Base-by-base conservation (phyloP, 2,888 invertebrate genomes). In the Sericinus montela region DNA sequence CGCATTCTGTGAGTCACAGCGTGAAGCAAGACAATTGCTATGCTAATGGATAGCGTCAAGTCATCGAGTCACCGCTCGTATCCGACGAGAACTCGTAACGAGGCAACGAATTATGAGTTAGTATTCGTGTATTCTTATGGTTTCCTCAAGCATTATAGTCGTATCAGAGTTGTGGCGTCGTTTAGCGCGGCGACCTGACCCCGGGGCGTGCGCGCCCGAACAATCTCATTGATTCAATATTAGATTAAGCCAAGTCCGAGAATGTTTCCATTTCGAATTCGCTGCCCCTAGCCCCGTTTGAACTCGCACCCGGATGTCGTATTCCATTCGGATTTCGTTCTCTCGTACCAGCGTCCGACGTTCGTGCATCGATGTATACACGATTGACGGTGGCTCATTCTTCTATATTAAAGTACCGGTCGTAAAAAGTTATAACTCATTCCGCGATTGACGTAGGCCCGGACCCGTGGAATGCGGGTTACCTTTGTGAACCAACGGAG, bases 221-320 rank as follows among this genome's bases (percentile, higher is more conserved):
- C 78, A 76, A 83, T 82, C 69, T 69, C 74, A 75, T 78, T 78
- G 84, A 84, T 84, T 73, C 74, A 67, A 76, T 77, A 69, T 66
- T 59, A 81, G 85, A 85, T 85, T 80, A 82, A 79, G 72, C 73
- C 59, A 71, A 72, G 70, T 71, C 71, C 72, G 69, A 75, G 73
- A 75, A 83, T 76, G 80, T 79, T 77, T 80, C 78, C 80, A 81
- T 82, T 77, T 79, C 70, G 73, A 72, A 25, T 79, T 70, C 60
- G 75, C 74, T 63, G 69, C 69, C 32, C n/a, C 32, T 0, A 32
- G 11, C 11, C 32, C 11, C 32, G 32, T 0, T 71, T 82, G 80
- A 82, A 78, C 81, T 77, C 70, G 75, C 83, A 81, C 80, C 84
- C 83, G 83, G 84, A 85, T 84, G 83, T 82, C 82, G 77, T 80